Evolutionary conservation across 53 echinoderm and acorn worm species (phyloP).

Genomic region (Astropecten irregularis): DNA sequence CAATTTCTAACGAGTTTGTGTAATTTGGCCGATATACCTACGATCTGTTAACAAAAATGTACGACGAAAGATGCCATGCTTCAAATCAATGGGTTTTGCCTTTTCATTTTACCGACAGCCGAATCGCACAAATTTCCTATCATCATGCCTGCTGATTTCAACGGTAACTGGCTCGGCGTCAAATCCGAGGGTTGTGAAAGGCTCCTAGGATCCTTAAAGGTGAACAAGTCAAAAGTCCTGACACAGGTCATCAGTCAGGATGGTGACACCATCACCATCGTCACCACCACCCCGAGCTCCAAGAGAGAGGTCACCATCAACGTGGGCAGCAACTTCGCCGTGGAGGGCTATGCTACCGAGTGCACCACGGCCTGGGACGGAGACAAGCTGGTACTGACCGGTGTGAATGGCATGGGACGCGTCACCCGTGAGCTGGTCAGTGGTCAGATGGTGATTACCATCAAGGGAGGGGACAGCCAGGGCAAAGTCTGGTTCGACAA

Average conservation of each 20-base stretch:
- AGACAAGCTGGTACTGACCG: conserved; percentile 43
- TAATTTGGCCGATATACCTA: no score
- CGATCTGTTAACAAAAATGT: no score
- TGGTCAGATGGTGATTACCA: conserved; percentile 24
- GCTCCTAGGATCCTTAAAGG: conserved; percentile 47
- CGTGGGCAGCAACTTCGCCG: conserved; percentile 44
- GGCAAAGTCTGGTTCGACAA: conserved; percentile 37
- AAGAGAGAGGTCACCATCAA: conserved; percentile 33
- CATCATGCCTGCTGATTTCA: conserved; percentile 67
- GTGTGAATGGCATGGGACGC: background rate
- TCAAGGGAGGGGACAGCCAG: background rate
- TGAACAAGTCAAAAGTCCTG: conserved; percentile 40
- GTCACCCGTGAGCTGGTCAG: conserved; percentile 24
- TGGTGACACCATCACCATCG: conserved; percentile 37
- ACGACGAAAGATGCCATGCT: no score
- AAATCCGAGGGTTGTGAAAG: conserved; percentile 46
- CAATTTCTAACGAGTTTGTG: no score
- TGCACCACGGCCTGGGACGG: conserved; percentile 41
- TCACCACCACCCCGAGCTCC: conserved; percentile 35
- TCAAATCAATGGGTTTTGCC: no score
- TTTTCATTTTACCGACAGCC: no score
- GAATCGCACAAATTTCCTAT: no score
- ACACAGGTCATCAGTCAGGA: conserved; percentile 34
- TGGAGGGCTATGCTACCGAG: conserved; percentile 30
- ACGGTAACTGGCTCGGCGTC: conserved; percentile 67